Base-by-base conservation (phyloP, 2,797 vertebrate species). In the Microchirus variegatus region DNA sequence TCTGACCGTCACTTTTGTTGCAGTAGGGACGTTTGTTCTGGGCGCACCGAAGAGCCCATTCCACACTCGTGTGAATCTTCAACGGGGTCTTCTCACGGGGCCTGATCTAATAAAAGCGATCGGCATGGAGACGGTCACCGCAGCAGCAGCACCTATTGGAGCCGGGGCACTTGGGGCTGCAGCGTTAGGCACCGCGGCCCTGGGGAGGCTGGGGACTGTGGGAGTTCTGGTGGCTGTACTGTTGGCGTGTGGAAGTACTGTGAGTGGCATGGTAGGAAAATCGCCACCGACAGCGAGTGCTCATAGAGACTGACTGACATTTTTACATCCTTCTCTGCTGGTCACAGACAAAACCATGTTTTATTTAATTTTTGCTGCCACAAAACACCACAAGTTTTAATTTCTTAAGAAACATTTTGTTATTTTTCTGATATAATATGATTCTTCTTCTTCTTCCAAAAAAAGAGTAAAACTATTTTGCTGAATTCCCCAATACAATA, bases 121-220 rank as follows among this genome's bases (percentile, higher is more conserved):
- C 1, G 86, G 89, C 88, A 90, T 86, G 83, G 90, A 90, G 76
- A 89, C 86, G 0, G 79, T 90, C 73, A 79, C 79, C 59, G 84
- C 86, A 46, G 90, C 86, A 77, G 12, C 82, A 38, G 85, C 84
- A 2, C 81, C 89, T 19, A 77, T 90, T 4, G 89, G 87, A 63
- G 83, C 82, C 0, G 85, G 84, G 67, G 85, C 81, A 8, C 80
- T 89, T 8, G 90, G 89, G 69, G 86, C 87, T 0, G 85, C 83
- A 3, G 81, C 42, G 1, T 40, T 88, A 46, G 83, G 73, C 31
- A 87, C 87, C 0, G 85, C 77, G 0, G 81, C 86, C 55, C 86
- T 90, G 65, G 87, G 89, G 67, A 89, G 35, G 14, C 59, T 88
- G 63, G 86, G 87, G 50, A 85, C 79, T 43, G 38, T 72, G 56